Conservation (phyloP, 2,888 invertebrate genomes). For the Lycaena phlaeas region DNA sequence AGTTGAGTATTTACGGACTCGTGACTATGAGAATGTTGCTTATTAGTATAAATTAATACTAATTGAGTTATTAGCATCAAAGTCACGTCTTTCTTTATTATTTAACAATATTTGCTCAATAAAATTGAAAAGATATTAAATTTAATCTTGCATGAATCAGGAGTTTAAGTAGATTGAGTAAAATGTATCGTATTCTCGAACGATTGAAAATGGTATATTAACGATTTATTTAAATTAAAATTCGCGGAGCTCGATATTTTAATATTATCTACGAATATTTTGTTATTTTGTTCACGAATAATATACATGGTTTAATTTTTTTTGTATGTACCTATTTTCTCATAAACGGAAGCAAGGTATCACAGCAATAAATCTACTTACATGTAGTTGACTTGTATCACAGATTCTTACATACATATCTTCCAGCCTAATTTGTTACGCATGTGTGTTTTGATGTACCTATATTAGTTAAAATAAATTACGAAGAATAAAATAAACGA, state of each 20-base stretch:
- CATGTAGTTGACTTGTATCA: constrained; percentile 36
- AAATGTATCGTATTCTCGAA: too few relatives aligned
- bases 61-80: neutral
- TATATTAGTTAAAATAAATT: constrained; percentile 51
- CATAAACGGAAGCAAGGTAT: constrained; percentile 26
- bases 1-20: neutral
- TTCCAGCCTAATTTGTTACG: constrained; percentile 64
- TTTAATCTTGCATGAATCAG: too few relatives aligned
- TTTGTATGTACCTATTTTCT: too few relatives aligned
- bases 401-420: constrained; percentile 56
- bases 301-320: too few relatives aligned
- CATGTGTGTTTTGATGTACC: constrained; percentile 67
- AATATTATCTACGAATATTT: neutral
- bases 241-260: too few relatives aligned
- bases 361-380: constrained; percentile 33
- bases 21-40: neutral
- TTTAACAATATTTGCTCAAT: too few relatives aligned
- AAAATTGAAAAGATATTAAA: too few relatives aligned
- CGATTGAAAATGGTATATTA: too few relatives aligned
- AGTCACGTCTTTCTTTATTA: neutral
- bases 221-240: too few relatives aligned
- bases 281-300: too few relatives aligned
- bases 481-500: constrained; percentile 63
- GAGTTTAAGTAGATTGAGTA: too few relatives aligned
- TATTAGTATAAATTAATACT: neutral